Evolutionary conservation across 92 coral and sea anemone species (phyloP).

Genomic region (Porites cylindrica): DNA sequence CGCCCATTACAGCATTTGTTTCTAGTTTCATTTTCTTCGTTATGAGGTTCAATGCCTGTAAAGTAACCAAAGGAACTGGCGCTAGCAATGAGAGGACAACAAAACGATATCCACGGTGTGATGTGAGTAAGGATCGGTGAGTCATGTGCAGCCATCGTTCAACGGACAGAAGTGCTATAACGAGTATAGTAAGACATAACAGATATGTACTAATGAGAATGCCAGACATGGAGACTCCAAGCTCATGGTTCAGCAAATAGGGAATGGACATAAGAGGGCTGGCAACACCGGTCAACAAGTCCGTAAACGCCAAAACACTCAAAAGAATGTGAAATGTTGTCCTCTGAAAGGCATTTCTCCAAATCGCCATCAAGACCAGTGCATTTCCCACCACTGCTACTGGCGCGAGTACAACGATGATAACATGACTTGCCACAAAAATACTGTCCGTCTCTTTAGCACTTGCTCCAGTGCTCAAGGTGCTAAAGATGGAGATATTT

Average conservation of each 20-base stretch:
- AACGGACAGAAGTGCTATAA: conserved; percentile 3
- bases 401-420: not conserved
- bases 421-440: too few relatives aligned
- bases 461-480: too few relatives aligned
- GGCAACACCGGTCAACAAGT: not conserved
- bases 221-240: too few relatives aligned
- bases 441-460: too few relatives aligned
- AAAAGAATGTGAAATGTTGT: not conserved
- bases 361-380: not conserved
- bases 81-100: not conserved
- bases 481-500: too few relatives aligned
- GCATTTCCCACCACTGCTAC: not conserved
- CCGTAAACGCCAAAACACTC: not conserved
- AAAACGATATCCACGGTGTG: not conserved
- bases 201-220: not conserved
- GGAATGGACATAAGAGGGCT: not conserved
- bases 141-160: conserved; percentile 15
- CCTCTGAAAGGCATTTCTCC: not conserved
- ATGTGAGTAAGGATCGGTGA: not conserved
- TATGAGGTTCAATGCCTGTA: not conserved
- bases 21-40: not conserved
- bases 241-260: not conserved
- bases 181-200: too few relatives aligned
- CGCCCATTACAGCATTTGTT: not conserved
- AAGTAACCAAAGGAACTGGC: not conserved